Conservation (phyloP, 2,888 invertebrate genomes). For the Brachynemurus nebulosus region DNA sequence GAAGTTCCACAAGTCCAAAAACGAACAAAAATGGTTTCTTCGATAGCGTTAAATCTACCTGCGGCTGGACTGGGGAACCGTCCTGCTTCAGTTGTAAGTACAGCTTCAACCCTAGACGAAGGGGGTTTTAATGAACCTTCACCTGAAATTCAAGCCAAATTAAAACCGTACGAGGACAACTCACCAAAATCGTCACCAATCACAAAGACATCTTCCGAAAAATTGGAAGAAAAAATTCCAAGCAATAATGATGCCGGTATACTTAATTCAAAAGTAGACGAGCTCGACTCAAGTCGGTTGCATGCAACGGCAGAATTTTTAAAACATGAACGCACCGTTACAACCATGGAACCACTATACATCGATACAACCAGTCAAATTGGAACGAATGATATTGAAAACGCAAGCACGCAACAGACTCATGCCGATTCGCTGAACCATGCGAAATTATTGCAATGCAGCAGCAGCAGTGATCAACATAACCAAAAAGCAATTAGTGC, state of each 20-base stretch:
- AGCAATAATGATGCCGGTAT: too few species aligned
- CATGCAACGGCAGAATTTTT: background rate
- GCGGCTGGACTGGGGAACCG: slow-evolving; percentile 47
- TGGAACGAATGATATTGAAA: slow-evolving; percentile 11
- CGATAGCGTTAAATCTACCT: slow-evolving; percentile 47
- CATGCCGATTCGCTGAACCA: background rate
- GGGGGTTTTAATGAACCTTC: slow-evolving; percentile 60
- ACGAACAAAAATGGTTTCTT: slow-evolving; percentile 41
- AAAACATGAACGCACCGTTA: background rate
- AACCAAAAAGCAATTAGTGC: background rate
- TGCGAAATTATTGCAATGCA: slow-evolving; percentile 1
- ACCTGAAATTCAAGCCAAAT: slow-evolving; percentile 51
- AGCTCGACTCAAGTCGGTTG: too few species aligned
- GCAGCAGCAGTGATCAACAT: background rate
- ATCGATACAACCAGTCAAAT: slow-evolving; percentile 25
- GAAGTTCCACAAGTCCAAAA: slow-evolving; percentile 21
- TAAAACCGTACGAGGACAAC: slow-evolving; percentile 26
- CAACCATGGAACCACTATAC: slow-evolving; percentile 13
- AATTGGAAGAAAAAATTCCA: too few species aligned
- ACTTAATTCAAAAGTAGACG: too few species aligned
- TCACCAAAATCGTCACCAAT: too few species aligned
- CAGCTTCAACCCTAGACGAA: slow-evolving; percentile 40
- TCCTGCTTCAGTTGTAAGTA: slow-evolving; percentile 53
- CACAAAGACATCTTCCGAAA: too few species aligned
- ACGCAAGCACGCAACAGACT: background rate